These are phyloP conservation scores for Bembecia ichneumoniformis DNA, from an alignment of 2,888 invertebrate species.

Conservation along the genomic window DNA sequence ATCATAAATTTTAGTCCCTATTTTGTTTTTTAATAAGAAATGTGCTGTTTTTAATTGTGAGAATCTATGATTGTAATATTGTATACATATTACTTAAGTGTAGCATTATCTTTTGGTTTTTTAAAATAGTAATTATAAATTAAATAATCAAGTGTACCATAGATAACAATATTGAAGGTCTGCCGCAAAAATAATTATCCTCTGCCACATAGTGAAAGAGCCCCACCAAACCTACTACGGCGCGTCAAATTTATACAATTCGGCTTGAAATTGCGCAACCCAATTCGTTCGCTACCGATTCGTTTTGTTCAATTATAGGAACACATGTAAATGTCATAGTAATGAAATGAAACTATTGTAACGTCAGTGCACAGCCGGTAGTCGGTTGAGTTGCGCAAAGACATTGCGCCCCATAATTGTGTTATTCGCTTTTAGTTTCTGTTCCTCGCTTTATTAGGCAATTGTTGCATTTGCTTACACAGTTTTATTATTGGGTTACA, in stretches of 20 bases:
- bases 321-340: constrained; percentile 59
- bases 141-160: too few relatives aligned
- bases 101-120: too few relatives aligned
- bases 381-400: constrained; percentile 28
- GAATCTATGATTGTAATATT: too few relatives aligned
- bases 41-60: too few relatives aligned
- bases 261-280: constrained; percentile 1
- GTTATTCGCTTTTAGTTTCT: constrained; percentile 16
- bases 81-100: too few relatives aligned
- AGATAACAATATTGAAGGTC: too few relatives aligned
- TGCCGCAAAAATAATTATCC: too few relatives aligned
- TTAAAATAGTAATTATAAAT: too few relatives aligned
- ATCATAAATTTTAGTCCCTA: too few relatives aligned
- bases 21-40: too few relatives aligned
- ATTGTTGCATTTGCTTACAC: constrained; percentile 23
- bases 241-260: not conserved
- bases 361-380: constrained; percentile 12
- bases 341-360: constrained; percentile 31
- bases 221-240: not conserved
- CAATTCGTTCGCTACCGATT: constrained; percentile 31
- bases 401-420: constrained; percentile 15
- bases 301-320: constrained; percentile 52
- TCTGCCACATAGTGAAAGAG: too few relatives aligned
- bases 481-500: constrained; percentile 17
- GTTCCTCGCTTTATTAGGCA: constrained; percentile 26